Percentiles rank a stretch among this genome's conserved stretches.
These are phyloP conservation scores for Tenthredo livida DNA, from an alignment of 2,888 invertebrate genomes.

Conservation along the genomic window DNA sequence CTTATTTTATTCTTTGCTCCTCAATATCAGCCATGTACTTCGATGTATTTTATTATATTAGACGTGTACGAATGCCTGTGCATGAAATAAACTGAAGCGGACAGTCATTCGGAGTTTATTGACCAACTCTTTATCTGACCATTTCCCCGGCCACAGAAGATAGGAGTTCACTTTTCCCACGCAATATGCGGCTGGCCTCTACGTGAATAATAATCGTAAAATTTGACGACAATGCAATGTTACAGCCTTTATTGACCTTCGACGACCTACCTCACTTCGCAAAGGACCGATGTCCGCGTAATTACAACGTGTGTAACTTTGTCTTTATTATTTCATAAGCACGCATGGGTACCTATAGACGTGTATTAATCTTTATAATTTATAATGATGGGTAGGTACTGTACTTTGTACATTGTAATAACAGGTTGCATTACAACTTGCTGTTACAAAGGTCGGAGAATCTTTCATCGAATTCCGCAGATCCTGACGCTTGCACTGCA, in stretches of 20 bases:
- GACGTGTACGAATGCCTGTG: neutral
- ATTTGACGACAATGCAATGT: constrained; percentile 10
- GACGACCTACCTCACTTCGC: constrained; percentile 34
- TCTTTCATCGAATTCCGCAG: constrained; percentile 23
- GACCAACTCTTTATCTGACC: neutral
- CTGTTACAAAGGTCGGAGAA: constrained; percentile 12
- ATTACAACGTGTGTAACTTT: constrained; percentile 28
- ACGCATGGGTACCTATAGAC: neutral
- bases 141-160: neutral
- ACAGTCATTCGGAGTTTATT: neutral
- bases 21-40: too few species aligned
- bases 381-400: constrained; percentile 34
- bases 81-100: neutral
- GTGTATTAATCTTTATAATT: constrained; percentile 34
- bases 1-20: neutral
- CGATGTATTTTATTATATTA: too few species aligned
- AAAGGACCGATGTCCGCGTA: neutral
- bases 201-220: constrained; percentile 22
- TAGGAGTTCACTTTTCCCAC: neutral
- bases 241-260: constrained; percentile 4
- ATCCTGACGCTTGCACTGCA: constrained; percentile 8
- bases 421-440: constrained; percentile 35
- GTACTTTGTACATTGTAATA: constrained; percentile 29
- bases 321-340: constrained; percentile 30
- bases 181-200: neutral